Evolutionary conservation across 2,888 invertebrate species (phyloP).

Genomic region (Cephus pygmeus): DNA sequence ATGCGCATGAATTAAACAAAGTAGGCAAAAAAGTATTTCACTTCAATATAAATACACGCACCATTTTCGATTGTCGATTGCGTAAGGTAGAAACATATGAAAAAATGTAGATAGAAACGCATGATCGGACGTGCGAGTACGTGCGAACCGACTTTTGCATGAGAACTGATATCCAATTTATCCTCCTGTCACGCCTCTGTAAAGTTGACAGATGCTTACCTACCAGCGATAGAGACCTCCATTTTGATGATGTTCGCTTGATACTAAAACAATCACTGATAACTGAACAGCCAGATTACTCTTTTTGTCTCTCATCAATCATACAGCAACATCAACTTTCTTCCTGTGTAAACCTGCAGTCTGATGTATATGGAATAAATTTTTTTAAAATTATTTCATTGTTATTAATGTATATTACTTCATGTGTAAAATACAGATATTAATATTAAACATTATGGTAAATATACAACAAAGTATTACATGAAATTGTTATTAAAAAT

Average conservation of each 20-base stretch:
- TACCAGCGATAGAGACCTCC: slow-evolving; percentile 14
- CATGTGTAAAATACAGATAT: background rate
- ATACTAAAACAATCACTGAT: slow-evolving; percentile 3
- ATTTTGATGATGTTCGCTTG: slow-evolving; percentile 13
- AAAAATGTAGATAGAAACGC: background rate
- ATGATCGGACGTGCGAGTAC: background rate
- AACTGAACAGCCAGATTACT: background rate
- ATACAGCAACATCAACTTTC: background rate
- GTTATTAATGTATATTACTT: background rate
- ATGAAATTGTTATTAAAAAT: background rate
- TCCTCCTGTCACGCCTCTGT: background rate
- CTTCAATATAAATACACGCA: background rate
- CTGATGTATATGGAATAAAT: background rate
- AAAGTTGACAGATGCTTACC: slow-evolving; percentile 15
- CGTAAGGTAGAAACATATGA: background rate
- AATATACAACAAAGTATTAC: background rate
- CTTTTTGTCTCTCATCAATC: background rate
- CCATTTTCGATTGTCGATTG: background rate
- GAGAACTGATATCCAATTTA: background rate
- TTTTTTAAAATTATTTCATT: background rate
- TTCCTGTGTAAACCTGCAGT: background rate
- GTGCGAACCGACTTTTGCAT: background rate
- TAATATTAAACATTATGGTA: background rate
- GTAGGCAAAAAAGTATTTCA: background rate
- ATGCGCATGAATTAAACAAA: background rate